Evolutionary conservation across 2,797 vertebrate genomes (phyloP).

Genomic region (Lagorchestes hirsutus): DNA sequence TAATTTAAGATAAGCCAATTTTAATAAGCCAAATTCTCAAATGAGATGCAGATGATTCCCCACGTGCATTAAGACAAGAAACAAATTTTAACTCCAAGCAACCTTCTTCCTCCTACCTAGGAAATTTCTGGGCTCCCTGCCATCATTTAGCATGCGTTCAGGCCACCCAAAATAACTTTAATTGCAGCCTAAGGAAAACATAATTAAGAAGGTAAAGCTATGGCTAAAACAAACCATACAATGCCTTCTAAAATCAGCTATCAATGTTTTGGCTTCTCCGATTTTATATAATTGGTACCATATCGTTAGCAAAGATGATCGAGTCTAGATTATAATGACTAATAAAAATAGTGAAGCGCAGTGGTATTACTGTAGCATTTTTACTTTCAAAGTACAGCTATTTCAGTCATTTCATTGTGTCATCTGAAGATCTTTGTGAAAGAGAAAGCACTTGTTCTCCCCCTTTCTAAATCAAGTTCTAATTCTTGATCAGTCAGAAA

Average conservation of each 20-base stretch:
- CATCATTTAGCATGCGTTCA: constrained; percentile 22
- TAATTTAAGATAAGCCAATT: neutral
- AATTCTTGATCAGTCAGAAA: neutral
- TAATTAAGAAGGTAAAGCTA: constrained; percentile 21
- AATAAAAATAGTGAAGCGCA: neutral
- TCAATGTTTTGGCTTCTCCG: neutral
- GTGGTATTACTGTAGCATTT: constrained; percentile 9
- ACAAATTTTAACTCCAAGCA: neutral
- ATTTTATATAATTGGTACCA: constrained; percentile 14
- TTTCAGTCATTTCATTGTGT: neutral
- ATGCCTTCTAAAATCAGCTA: neutral
- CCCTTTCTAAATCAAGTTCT: neutral
- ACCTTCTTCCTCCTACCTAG: neutral
- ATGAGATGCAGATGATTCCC: neutral
- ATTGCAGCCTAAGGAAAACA: constrained; percentile 44
- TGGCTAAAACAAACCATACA: neutral
- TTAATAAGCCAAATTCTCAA: constrained; percentile 21
- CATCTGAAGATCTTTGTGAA: neutral
- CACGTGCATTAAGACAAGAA: constrained; percentile 5
- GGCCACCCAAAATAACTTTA: constrained; percentile 16
- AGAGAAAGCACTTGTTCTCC: neutral
- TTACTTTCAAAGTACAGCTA: neutral
- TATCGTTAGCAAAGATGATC: neutral
- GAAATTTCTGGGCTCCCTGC: constrained; percentile 29
- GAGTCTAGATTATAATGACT: neutral